Conservation (phyloP, 2,113 vertebrate species). For the Rostratula benghalensis region DNA sequence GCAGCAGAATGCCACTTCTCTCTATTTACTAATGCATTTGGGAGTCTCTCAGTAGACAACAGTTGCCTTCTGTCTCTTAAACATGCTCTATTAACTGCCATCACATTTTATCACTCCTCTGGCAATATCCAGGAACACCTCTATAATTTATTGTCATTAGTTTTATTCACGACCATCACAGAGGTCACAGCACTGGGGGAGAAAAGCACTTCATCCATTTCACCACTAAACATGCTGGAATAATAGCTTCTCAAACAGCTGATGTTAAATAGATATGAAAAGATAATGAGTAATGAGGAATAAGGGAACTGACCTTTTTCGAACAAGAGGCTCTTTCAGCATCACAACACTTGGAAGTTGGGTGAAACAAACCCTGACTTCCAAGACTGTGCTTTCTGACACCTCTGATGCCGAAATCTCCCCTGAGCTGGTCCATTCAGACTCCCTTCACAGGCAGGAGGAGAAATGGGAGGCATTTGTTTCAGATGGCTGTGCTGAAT, state of each 20-base stretch:
- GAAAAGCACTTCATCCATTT: slow-evolving; percentile 28
- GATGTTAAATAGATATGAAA: slow-evolving; percentile 10
- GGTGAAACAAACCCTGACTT: background rate
- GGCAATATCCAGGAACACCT: slow-evolving; percentile 52
- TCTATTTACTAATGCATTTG: background rate
- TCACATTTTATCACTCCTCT: slow-evolving; percentile 43
- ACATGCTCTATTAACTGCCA: slow-evolving; percentile 47
- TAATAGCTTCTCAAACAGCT: slow-evolving; percentile 31
- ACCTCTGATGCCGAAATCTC: background rate
- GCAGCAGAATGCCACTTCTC: background rate
- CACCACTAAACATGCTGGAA: background rate
- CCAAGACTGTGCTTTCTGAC: background rate
- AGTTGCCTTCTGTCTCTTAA: slow-evolving; percentile 28
- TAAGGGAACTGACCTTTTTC: background rate
- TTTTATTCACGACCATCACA: slow-evolving; percentile 38
- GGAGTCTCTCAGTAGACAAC: background rate
- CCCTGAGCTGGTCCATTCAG: background rate
- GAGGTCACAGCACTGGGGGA: slow-evolving; percentile 36
- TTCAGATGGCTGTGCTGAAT: background rate
- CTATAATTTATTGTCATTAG: slow-evolving; percentile 65
- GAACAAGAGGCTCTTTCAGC: background rate
- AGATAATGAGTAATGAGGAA: slow-evolving; percentile 2
- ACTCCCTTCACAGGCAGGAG: background rate
- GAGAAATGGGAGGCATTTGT: background rate
- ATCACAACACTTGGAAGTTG: background rate